Evolutionary conservation across 2,888 invertebrate species (phyloP).

Genomic region (Pristionchus maxplancki): DNA sequence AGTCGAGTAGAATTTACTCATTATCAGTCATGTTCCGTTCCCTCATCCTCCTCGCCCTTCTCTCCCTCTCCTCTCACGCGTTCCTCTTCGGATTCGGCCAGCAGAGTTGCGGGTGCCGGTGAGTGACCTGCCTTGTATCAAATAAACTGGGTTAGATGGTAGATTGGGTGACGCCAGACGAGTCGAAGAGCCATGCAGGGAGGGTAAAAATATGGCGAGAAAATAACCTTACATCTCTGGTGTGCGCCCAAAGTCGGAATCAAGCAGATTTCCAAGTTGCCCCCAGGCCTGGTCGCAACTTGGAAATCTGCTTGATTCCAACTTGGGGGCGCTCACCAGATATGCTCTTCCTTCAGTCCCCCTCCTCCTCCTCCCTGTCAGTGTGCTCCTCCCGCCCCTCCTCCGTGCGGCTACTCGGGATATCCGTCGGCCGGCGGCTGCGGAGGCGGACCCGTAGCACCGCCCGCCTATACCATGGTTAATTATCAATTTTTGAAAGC

Average conservation of each 20-base stretch:
- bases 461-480: neutral
- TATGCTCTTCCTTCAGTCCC: neutral
- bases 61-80: neutral
- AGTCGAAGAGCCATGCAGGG: too few relatives aligned
- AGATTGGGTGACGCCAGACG: too few relatives aligned
- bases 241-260: too few relatives aligned
- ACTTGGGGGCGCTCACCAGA: too few relatives aligned
- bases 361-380: slow-evolving; percentile 11
- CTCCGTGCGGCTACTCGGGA: neutral
- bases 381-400: neutral
- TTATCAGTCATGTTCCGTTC: neutral
- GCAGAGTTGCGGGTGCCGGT: neutral
- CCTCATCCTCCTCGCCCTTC: neutral
- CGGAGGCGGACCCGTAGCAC: neutral
- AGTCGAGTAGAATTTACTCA: too few relatives aligned
- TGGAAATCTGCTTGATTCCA: too few relatives aligned
- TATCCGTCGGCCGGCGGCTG: neutral
- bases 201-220: too few relatives aligned
- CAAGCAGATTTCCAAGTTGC: too few relatives aligned
- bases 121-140: neutral
- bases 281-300: too few relatives aligned
- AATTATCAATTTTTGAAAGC: too few relatives aligned
- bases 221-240: too few relatives aligned
- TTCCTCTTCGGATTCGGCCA: slow-evolving; percentile 15
- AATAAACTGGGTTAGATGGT: too few relatives aligned